These are phyloP conservation scores for Drosophila neotestacea DNA, from an alignment of 2,888 invertebrate species.

Conservation along the genomic window DNA sequence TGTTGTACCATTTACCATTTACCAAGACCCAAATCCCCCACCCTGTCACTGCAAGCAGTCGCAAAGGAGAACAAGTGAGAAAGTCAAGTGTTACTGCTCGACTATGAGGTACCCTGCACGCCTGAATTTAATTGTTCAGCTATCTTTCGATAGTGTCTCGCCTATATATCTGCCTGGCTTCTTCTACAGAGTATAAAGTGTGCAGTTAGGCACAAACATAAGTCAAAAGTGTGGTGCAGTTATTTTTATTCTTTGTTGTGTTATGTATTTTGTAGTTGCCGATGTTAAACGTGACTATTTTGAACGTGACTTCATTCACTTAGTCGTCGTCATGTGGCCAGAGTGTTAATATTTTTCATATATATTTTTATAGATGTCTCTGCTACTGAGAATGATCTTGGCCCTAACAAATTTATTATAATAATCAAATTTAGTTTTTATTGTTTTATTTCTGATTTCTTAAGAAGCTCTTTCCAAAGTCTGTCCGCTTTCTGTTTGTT, in stretches of 20 bases:
- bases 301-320: conserved; percentile 54
- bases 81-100: neutral
- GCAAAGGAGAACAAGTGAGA: neutral
- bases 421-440: conserved; percentile 40
- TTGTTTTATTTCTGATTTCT: conserved; percentile 26
- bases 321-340: conserved; percentile 39
- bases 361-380: conserved; percentile 30
- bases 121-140: neutral
- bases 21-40: neutral
- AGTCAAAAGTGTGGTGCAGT: conserved; percentile 51
- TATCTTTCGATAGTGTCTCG: neutral
- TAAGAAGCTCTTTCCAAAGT: conserved; percentile 22
- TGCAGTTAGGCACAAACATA: conserved; percentile 28
- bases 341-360: conserved; percentile 66
- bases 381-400: conserved; percentile 27
- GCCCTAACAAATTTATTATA: conserved; percentile 42
- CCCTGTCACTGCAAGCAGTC: conserved; percentile 2
- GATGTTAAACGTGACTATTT: conserved; percentile 65
- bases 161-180: neutral
- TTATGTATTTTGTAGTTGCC: conserved; percentile 17
- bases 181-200: conserved; percentile 13
- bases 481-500: conserved; percentile 2
- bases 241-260: conserved; percentile 28
- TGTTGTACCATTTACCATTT: conserved; percentile 46
- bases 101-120: conserved; percentile 6